Base-by-base conservation (phyloP, 2,113 vertebrate genomes). In the Sebastes schlegelii region DNA sequence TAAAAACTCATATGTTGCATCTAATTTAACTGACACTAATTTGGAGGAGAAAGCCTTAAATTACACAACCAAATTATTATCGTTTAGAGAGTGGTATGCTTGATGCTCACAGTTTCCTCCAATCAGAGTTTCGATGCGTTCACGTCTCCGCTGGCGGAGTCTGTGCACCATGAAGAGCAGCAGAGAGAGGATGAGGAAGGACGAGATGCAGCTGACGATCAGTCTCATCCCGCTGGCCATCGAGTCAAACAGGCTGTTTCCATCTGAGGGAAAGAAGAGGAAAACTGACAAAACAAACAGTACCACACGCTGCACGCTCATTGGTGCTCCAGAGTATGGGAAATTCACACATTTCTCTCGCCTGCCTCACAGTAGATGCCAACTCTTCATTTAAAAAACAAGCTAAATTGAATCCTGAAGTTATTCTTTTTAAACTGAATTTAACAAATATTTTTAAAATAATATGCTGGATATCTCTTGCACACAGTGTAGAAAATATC, bases 161-260 rank as follows among this genome's bases (percentile, higher is more conserved):
- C 99, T 93, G 82, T 99, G 99, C 55, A 99, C 97, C 98, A 99
- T 99, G 95, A 99, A 99, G 63, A 99, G 98, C 90, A 99, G 95
- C 92, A 99, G 95, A 0, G 98, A 99, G 70, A 99, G 96, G 91
- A 99, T 98, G 89, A 99, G 98, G 95, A 99, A 99, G 90, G 99
- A 99, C 0, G 99, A 99, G 87, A 99, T 96, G 83, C 99, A 99
- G 94, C 99, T 99, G 78, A 99, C 97, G 0, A 99, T 98, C 80
- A 99, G 96, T 3, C 99, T 96, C 98, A 99, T 98, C 8, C 99
- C 98, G 2, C 99, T 95, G 4, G 99, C 99, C 99, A 99, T 99
- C 0, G 98, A 99, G 94, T 99, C 98, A 52, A 99, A 99, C 84
- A 99, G 92, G 77, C 97, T 98, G 95, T 92, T 99, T 77, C 99